Evolutionary conservation across 2,797 vertebrate species (phyloP), one percentile per base, ranked within the genome.

Genomic region (Coregonus sp.): DNA sequence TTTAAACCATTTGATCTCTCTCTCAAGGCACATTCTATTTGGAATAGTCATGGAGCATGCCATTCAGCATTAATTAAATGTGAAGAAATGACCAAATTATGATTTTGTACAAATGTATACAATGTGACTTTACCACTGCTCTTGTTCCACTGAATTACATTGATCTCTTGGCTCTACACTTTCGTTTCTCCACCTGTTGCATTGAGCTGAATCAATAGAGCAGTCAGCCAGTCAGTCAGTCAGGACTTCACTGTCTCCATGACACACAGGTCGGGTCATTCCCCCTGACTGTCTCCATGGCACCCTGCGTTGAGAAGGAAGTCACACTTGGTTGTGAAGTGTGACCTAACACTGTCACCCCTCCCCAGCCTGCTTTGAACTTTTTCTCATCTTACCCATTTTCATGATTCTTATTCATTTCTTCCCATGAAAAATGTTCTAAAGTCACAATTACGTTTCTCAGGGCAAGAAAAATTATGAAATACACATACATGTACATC

Each of bases 321-420:
- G 80, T 78, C 77, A 69, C 80, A 78, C 54, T 33, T 63, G 73
- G 80, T 37, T 65, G 80, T 72, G 69, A 81, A 81, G 74, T 78
- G 80, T 77, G 76, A 77, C 76, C 72, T 77, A n/a, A 72, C 76
- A 77, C 76, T 50, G 75, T 67, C 66, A 75, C 69, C 54, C 72
- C 71, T 59, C 52, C 63, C 40, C 61, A 12, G n/a, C 1, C 31
- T 65, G 14, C 63, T 73, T 76, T 68, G 50, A 72, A 68, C 52
- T 47, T 68, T 47, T 9, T 15, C 61, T 66, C 20, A 65, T 73
- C 52, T 16, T n/a, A n/a, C 33, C 63, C 14, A 33, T 29, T 66
- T 66, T 33, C 12, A 66, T 66, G 52, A 31, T 5, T 4, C 11
- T 29, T 15, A 66, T 33, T 7, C 11, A 66, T 66, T 61, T 61